phyloP scores from a whole-genome alignment of 1,140 invertebrate genomes.

The Littorina saxatilis region DNA sequence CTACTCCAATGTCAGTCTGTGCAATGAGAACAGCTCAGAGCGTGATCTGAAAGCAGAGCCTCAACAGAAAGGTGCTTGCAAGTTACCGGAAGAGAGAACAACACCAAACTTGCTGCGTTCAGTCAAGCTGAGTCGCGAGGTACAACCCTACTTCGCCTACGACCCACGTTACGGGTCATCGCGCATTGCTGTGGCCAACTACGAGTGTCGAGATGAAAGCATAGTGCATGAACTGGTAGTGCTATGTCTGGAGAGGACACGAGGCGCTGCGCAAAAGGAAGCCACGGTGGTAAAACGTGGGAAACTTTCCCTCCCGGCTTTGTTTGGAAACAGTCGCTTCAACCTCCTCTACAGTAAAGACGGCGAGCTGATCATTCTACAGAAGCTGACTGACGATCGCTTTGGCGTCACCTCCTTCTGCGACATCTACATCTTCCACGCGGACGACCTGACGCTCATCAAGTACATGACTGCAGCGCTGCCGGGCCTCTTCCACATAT shows the following conservation, averaged over 20 bases:
- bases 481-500: conserved; percentile 47
- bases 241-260: conserved; percentile 31
- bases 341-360: conserved; percentile 49
- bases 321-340: conserved; percentile 52
- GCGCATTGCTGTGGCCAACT: conserved; percentile 52
- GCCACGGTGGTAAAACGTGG: conserved; percentile 36
- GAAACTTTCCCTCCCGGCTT: conserved; percentile 43
- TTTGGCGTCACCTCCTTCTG: conserved; percentile 50
- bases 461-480: conserved; percentile 46
- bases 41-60: background rate
- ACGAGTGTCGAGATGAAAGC: conserved; percentile 29
- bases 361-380: conserved; percentile 48
- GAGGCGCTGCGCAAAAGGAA: background rate
- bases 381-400: conserved; percentile 53
- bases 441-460: conserved; percentile 44
- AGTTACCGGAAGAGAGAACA: too few species aligned
- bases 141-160: conserved; percentile 53
- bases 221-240: conserved; percentile 47
- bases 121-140: conserved; percentile 47
- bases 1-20: conserved; percentile 41
- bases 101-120: background rate
- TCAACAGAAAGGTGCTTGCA: background rate
- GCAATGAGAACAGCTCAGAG: background rate
- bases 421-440: conserved; percentile 54
- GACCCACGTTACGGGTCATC: conserved; percentile 51